Evolutionary conservation across 2,888 invertebrate genomes (phyloP).

Genomic region (Lithophane semibrunnea): DNA sequence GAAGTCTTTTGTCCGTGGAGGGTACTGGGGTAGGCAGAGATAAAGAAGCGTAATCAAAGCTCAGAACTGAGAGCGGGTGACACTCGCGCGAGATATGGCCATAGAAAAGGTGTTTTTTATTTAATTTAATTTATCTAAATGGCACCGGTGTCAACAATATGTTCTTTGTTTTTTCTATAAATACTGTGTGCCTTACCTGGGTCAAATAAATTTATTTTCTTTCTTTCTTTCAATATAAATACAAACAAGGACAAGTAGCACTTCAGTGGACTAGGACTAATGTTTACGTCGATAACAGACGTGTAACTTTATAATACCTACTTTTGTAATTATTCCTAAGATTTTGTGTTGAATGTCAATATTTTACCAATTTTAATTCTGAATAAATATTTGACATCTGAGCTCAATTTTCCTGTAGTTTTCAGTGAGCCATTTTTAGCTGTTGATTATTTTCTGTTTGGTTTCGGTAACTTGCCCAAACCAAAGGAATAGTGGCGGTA

Average conservation of each 20-base stretch:
- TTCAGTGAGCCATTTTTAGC: background rate
- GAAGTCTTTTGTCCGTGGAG: slow-evolving; percentile 49
- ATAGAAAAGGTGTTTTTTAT: background rate
- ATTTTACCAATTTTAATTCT: too few species aligned
- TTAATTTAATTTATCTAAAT: background rate
- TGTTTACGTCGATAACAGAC: background rate
- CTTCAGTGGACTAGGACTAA: background rate
- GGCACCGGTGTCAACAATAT: background rate
- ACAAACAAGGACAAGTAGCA: background rate
- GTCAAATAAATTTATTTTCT: too few species aligned
- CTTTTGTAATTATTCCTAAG: too few species aligned
- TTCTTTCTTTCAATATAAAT: too few species aligned
- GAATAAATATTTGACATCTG: too few species aligned
- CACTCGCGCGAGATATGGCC: slow-evolving; percentile 26
- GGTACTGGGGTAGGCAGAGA: slow-evolving; percentile 53
- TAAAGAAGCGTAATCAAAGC: slow-evolving; percentile 69
- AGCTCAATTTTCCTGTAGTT: background rate
- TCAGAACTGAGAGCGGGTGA: slow-evolving; percentile 52
- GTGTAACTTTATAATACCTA: too few species aligned
- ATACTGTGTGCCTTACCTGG: too few species aligned
- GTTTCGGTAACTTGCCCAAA: background rate
- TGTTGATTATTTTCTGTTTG: background rate
- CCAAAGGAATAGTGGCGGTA: background rate
- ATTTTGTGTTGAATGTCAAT: too few species aligned
- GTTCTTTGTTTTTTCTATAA: too few species aligned